Conservation (phyloP, 2,888 invertebrate species). For the Acanthosepion pharaonis region DNA sequence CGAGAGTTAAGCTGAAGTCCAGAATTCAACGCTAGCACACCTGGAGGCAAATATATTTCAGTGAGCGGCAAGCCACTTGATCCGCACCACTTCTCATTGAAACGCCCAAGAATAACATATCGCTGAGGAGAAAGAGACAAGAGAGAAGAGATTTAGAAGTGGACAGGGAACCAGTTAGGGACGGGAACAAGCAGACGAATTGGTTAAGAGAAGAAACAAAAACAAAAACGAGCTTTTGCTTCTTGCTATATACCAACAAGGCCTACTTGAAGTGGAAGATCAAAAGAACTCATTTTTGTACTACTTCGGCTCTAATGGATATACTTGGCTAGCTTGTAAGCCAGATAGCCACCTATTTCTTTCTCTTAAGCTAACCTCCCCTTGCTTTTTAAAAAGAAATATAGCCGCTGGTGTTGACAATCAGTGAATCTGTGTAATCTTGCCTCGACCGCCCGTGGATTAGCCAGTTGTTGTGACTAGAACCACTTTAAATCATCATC, state of each 20-base stretch:
- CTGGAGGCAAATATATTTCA: neutral
- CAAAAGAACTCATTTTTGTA: neutral
- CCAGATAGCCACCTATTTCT: neutral
- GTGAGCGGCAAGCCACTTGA: neutral
- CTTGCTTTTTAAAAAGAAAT: neutral
- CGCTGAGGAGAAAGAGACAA: neutral
- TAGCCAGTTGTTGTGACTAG: neutral
- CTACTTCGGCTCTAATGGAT: neutral
- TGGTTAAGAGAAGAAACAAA: neutral
- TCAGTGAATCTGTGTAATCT: neutral
- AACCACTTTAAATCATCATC: neutral
- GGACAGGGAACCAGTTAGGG: neutral
- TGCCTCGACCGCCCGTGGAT: neutral
- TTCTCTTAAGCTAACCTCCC: neutral
- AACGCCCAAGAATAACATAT: neutral
- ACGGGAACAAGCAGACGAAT: neutral
- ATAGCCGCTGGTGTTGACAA: slow-evolving; percentile 33
- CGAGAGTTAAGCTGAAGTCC: neutral
- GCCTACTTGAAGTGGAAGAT: neutral
- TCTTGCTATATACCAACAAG: neutral
- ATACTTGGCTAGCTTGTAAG: neutral
- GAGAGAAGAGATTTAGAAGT: neutral
- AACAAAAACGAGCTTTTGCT: neutral
- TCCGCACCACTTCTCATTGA: neutral
- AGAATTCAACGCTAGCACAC: neutral